Conservation (phyloP, 2,797 vertebrate genomes). For the Pangasius sanitwongsei region DNA sequence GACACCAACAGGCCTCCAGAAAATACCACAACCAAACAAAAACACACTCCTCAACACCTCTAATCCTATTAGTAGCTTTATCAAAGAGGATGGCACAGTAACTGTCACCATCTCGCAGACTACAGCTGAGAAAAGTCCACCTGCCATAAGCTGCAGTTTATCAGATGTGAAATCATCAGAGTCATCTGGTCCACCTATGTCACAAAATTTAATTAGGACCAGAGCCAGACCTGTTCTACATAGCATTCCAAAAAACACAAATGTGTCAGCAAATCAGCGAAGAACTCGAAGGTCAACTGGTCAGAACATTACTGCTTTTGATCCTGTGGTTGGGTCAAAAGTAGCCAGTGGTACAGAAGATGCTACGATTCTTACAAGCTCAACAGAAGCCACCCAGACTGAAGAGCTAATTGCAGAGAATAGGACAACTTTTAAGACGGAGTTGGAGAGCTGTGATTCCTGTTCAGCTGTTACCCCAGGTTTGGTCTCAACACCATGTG, state of each 20-base stretch:
- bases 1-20: constrained; percentile 53
- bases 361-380: constrained; percentile 3
- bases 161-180: constrained; percentile 11
- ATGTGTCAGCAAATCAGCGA: constrained; percentile 52
- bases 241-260: constrained; percentile 16
- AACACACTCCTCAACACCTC: constrained; percentile 48
- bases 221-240: constrained; percentile 20
- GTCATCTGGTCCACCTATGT: constrained; percentile 3
- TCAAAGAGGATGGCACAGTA: constrained; percentile 77
- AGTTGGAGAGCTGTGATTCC: constrained; percentile 68
- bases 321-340: neutral
- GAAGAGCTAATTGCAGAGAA: constrained; percentile 63
- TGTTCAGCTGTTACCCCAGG: constrained; percentile 28
- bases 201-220: neutral
- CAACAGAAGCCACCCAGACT: constrained; percentile 15
- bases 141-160: constrained; percentile 3
- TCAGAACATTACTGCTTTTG: constrained; percentile 38
- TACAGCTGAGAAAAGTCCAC: constrained; percentile 22
- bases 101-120: constrained; percentile 51
- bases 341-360: constrained; percentile 56
- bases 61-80: constrained; percentile 74
- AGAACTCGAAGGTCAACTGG: constrained; percentile 41
- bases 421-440: constrained; percentile 70
- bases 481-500: constrained; percentile 24
- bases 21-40: constrained; percentile 49